A percentile compares a stretch with the other conserved stretches of the same genome.
phyloP scores from a whole-genome alignment of 2,888 invertebrate species.

The Troides oblongomaculatus region DNA sequence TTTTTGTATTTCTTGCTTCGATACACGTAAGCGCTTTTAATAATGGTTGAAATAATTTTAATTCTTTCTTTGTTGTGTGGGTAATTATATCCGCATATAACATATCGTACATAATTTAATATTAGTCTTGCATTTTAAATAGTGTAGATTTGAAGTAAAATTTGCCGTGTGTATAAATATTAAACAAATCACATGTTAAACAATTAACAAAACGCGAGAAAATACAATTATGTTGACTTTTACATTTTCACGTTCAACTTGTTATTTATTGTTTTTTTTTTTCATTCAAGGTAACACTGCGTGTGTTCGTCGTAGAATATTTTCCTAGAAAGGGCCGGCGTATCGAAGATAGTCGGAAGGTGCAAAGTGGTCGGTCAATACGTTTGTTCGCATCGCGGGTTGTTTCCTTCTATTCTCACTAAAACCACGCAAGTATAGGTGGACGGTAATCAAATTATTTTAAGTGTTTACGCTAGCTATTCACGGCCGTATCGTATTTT shows the following conservation, averaged over 20 bases:
- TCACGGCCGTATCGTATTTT: constrained; percentile 44
- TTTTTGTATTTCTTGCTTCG: too few species aligned
- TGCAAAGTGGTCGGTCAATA: constrained; percentile 73
- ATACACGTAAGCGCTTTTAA: too few species aligned
- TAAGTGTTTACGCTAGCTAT: constrained; percentile 48
- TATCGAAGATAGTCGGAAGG: constrained; percentile 53
- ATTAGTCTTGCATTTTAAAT: too few species aligned
- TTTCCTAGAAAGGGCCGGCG: constrained; percentile 65
- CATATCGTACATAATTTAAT: too few species aligned
- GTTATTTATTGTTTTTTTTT: constrained; percentile 3
- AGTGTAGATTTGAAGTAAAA: too few species aligned
- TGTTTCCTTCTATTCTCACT: constrained; percentile 51
- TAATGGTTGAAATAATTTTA: too few species aligned
- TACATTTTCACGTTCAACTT: background rate
- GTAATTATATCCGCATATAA: too few species aligned
- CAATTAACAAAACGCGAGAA: background rate
- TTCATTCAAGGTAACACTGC: constrained; percentile 36
- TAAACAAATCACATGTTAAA: too few species aligned
- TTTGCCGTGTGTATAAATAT: too few species aligned
- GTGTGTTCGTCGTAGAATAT: constrained; percentile 52
- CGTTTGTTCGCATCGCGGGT: constrained; percentile 42
- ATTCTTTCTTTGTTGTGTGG: too few species aligned
- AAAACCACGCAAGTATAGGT: constrained; percentile 53
- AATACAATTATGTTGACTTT: background rate
- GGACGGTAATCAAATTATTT: constrained; percentile 57